Evolutionary conservation across 2,113 vertebrate genomes (phyloP).

Genomic region (Pelecanoides urinatrix): DNA sequence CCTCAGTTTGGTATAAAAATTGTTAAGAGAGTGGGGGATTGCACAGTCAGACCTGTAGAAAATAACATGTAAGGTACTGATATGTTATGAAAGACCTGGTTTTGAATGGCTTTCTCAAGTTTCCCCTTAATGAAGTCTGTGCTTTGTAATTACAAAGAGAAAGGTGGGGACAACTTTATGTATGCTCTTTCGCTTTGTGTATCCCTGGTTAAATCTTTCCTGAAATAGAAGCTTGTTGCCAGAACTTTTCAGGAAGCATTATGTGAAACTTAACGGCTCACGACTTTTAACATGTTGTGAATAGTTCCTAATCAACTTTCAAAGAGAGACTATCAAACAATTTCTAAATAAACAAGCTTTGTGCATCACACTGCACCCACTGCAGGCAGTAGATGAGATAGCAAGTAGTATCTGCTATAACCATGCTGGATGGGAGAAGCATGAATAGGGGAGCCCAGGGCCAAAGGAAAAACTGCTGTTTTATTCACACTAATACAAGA

Average conservation of each 20-base stretch:
- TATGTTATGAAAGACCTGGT: neutral
- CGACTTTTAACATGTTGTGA: neutral
- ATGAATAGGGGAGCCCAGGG: neutral
- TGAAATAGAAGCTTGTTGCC: neutral
- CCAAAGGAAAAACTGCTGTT: neutral
- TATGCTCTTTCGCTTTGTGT: neutral
- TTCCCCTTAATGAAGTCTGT: neutral
- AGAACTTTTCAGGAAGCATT: conserved; percentile 11
- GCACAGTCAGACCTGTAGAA: neutral
- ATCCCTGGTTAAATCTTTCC: conserved; percentile 7
- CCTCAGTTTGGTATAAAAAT: neutral
- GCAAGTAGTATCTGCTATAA: neutral
- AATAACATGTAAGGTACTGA: neutral
- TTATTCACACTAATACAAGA: neutral
- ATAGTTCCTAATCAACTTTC: neutral
- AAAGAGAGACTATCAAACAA: neutral
- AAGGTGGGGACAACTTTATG: neutral
- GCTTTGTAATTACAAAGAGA: neutral
- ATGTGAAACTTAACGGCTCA: neutral
- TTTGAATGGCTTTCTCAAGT: neutral
- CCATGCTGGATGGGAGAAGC: neutral
- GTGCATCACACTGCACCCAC: neutral
- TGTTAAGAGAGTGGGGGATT: neutral
- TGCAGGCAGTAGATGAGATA: neutral
- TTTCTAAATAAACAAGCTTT: neutral